Evolutionary conservation across 1,140 invertebrate species (phyloP).

Genomic region (Megalonaias nervosa): DNA sequence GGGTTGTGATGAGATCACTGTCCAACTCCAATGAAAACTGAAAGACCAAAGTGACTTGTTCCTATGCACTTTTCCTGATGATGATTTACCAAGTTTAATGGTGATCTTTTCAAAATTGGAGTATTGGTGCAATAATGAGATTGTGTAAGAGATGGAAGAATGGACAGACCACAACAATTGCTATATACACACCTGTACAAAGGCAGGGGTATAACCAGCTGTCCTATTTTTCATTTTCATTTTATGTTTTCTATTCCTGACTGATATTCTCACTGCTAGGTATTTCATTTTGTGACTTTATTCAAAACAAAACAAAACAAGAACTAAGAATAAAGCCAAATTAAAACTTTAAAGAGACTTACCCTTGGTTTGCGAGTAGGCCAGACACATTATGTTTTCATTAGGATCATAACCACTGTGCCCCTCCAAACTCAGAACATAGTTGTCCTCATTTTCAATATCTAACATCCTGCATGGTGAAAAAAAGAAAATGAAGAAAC

Average conservation of each 20-base stretch:
- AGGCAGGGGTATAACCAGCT: too few species aligned
- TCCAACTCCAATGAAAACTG: too few species aligned
- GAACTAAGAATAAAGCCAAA: not conserved
- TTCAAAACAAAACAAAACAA: not conserved
- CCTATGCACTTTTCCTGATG: too few species aligned
- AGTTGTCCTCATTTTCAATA: constrained; percentile 93
- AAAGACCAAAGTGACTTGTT: too few species aligned
- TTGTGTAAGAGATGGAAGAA: too few species aligned
- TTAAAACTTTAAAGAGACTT: not conserved
- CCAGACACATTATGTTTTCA: constrained; percentile 83
- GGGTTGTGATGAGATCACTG: too few species aligned
- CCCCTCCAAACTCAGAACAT: constrained; percentile 79
- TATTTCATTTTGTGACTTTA: not conserved
- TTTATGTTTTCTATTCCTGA: not conserved
- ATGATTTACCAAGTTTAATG: too few species aligned
- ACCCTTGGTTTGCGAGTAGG: constrained; percentile 77
- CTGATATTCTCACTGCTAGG: not conserved
- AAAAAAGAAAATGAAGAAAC: constrained; percentile 51
- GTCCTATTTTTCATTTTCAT: too few species aligned
- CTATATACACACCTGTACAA: too few species aligned
- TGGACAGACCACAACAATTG: too few species aligned
- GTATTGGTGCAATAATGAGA: too few species aligned
- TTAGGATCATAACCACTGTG: constrained; percentile 67
- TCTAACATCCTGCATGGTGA: constrained; percentile 91
- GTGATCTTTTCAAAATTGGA: too few species aligned